Evolutionary conservation across 2,888 invertebrate species (phyloP), one percentile per base, ranked within the genome.

Genomic region (Neocrepidodera transversa): DNA sequence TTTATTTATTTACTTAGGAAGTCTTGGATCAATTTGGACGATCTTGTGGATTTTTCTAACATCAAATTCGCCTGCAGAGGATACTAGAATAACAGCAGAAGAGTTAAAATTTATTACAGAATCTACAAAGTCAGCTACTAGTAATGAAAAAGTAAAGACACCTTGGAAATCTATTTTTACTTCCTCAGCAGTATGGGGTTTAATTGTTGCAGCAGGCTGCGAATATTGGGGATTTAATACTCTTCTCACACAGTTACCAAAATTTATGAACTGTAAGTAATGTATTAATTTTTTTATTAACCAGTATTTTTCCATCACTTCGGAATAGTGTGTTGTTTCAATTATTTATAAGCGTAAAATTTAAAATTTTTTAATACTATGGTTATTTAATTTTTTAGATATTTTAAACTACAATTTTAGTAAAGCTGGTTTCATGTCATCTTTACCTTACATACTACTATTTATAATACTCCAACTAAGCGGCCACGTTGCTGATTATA

Each of bases 141-240:
- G 7, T 23, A 7, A 30, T 17, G 76, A 80, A 38, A 80, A 80
- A 64, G 80, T 87, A 8, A 82, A 81, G 7, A 88, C 90, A 76
- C 93, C 93, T 0, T 93, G 93, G 93, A 83, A 82, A 56, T 82
- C 84, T 1, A 90, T 93, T 74, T 79, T 92, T 47, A 86, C 83
- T 0, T 93, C 93, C 0, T 81, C 84, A 45, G 87, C 93, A 0
- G 91, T 93, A 8, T 93, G 92, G 89, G 91, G 93, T 0, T 91
- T 93, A 32, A 85, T 91, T 0, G 84, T 87, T 50, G 91, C 93
- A 1, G 92, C 93, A 76, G 92, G 93, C 79, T 89, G 91, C 18
- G 93, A 93, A 77, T 93, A 93, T 78, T 93, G 93, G 93, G 93
- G 93, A 2, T 93, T 92, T 78, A 93, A 93, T 72, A 93, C 93